A percentile compares a stretch with the other conserved stretches of the same genome.
These are phyloP conservation scores for Amphipyra tragopoginis DNA, from an alignment of 2,888 invertebrate genomes.

Conservation along the genomic window DNA sequence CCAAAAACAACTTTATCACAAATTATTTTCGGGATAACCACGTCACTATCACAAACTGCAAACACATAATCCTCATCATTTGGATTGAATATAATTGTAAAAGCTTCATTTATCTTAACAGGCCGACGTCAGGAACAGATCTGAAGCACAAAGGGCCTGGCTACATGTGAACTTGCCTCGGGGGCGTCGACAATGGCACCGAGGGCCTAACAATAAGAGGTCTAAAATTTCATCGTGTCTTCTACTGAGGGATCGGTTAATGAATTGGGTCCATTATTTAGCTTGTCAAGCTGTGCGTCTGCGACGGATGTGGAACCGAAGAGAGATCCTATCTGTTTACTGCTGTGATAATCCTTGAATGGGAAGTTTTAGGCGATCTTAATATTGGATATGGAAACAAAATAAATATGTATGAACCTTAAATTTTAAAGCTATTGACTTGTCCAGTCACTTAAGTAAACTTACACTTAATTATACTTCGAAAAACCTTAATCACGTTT, in stretches of 20 bases:
- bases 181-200: conserved; percentile 73
- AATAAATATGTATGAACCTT: conserved; percentile 30
- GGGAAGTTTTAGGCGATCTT: conserved; percentile 24
- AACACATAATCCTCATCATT: conserved; percentile 49
- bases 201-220: conserved; percentile 69
- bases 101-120: conserved; percentile 81
- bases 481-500: no score
- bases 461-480: not conserved
- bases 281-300: conserved; percentile 58
- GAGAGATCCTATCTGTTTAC: conserved; percentile 50
- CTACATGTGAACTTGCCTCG: conserved; percentile 77
- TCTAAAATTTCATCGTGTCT: conserved; percentile 71
- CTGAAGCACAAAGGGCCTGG: conserved; percentile 74
- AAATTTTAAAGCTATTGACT: conserved; percentile 7
- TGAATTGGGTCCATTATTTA: conserved; percentile 68
- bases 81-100: conserved; percentile 80
- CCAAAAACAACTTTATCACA: not conserved
- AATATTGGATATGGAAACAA: conserved; percentile 24
- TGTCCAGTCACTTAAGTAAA: not conserved
- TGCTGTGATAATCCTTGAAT: conserved; percentile 49
- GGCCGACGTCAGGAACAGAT: conserved; percentile 80
- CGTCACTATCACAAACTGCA: conserved; percentile 44
- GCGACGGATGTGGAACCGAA: conserved; percentile 58
- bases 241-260: conserved; percentile 63
- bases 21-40: conserved; percentile 12